These are phyloP conservation scores for Phoxinus dragarum DNA, from an alignment of 2,797 vertebrate genomes.

Conservation along the genomic window DNA sequence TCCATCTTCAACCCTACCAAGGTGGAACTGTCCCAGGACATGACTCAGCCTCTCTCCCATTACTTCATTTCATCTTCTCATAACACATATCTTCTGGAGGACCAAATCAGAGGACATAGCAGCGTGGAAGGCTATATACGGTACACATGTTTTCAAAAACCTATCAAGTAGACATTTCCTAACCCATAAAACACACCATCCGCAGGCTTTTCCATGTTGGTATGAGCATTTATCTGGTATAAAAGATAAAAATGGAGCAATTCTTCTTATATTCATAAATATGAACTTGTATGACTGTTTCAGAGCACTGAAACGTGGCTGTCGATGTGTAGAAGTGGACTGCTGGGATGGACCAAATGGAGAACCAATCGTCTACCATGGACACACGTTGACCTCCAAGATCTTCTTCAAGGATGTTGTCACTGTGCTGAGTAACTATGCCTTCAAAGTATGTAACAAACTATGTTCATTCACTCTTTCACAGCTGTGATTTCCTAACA, in stretches of 20 bases:
- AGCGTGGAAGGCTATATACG: conserved; percentile 87
- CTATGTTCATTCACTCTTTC: neutral
- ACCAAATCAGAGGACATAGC: conserved; percentile 85
- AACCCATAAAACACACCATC: neutral
- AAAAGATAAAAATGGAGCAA: neutral
- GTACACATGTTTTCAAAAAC: conserved; percentile 55
- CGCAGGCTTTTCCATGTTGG: neutral
- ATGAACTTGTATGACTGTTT: conserved; percentile 1
- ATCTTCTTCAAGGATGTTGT: conserved; percentile 93
- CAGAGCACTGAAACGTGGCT: conserved; percentile 88
- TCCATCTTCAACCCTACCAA: conserved; percentile 85
- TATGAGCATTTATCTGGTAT: too few species aligned
- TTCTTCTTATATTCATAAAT: conserved; percentile 3
- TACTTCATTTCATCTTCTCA: conserved; percentile 90
- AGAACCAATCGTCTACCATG: conserved; percentile 93
- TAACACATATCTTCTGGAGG: conserved; percentile 86
- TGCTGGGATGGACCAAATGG: conserved; percentile 92
- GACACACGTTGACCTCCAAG: conserved; percentile 93
- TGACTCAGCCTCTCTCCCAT: conserved; percentile 86
- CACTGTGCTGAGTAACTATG: conserved; percentile 85
- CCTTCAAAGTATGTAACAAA: conserved; percentile 81
- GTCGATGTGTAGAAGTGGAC: conserved; percentile 92
- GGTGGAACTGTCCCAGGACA: conserved; percentile 84
- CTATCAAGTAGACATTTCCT: neutral
- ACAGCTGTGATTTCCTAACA: neutral